Conservation (phyloP, 2,113 vertebrate species). For the Anser brachyrhynchus region DNA sequence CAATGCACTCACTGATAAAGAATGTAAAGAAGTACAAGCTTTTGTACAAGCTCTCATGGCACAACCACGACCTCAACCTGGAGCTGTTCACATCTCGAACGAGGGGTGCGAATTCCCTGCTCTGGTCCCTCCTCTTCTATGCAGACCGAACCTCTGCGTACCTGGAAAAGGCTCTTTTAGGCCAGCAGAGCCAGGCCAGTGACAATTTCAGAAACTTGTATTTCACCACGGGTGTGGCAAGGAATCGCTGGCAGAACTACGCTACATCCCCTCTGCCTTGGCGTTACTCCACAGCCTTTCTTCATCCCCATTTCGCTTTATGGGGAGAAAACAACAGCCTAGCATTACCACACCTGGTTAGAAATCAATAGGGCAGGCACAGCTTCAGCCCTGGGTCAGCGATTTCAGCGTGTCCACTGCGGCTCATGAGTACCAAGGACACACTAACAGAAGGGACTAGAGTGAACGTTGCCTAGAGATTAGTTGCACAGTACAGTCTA, state of each 20-base stretch:
- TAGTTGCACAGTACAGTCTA: slow-evolving; percentile 1
- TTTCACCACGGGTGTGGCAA: background rate
- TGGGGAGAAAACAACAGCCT: background rate
- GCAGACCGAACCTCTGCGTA: background rate
- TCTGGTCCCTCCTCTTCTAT: background rate
- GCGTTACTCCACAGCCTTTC: background rate
- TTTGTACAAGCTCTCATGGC: background rate
- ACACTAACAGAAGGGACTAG: background rate
- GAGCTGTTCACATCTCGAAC: background rate
- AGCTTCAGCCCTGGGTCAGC: background rate
- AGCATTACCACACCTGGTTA: background rate
- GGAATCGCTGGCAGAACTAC: background rate
- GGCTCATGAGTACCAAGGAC: background rate
- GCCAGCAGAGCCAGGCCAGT: background rate
- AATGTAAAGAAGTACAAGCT: background rate
- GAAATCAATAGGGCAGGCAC: background rate
- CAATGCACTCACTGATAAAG: background rate
- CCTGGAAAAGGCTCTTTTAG: background rate
- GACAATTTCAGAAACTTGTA: background rate
- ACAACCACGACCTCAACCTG: background rate
- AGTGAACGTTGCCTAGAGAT: slow-evolving; percentile 58
- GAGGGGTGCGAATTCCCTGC: background rate
- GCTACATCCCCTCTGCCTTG: background rate
- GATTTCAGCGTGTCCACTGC: background rate
- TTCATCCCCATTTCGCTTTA: background rate